Evolutionary conservation across 2,797 vertebrate genomes (phyloP).

Genomic region (Anas georgica): DNA sequence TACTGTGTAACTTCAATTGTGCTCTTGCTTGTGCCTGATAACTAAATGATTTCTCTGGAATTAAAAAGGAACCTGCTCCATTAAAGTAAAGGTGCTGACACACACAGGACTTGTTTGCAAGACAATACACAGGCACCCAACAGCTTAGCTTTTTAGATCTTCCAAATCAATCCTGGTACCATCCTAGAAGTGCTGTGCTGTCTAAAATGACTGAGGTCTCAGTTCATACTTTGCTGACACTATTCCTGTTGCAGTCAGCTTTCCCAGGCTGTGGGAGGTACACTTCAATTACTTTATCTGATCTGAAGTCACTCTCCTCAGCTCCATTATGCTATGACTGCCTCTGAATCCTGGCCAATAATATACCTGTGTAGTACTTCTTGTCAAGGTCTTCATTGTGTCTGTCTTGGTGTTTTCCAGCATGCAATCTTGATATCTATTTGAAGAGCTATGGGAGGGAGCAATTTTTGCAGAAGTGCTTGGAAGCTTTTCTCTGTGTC

Average conservation of each 20-base stretch:
- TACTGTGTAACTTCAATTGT: background rate
- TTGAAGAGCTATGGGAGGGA: background rate
- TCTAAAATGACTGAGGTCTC: background rate
- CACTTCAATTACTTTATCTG: background rate
- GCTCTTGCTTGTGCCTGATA: background rate
- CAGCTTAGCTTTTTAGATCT: background rate
- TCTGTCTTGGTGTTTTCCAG: background rate
- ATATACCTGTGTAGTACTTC: background rate
- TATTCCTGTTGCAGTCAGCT: background rate
- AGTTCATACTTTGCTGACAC: background rate
- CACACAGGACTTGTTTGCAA: background rate
- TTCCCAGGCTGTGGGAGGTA: background rate
- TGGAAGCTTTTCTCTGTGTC: background rate
- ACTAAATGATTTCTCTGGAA: background rate
- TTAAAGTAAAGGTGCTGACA: background rate
- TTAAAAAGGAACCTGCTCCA: background rate
- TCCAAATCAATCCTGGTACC: background rate
- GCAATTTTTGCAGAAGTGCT: background rate
- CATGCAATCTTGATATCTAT: background rate
- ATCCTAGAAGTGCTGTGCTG: background rate
- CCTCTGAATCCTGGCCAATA: background rate
- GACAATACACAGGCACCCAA: background rate
- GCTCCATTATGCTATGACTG: background rate
- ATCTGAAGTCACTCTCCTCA: background rate
- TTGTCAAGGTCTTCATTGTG: background rate